Evolutionary conservation across 2,797 vertebrate species (phyloP).

Genomic region (Microtus agrestis): DNA sequence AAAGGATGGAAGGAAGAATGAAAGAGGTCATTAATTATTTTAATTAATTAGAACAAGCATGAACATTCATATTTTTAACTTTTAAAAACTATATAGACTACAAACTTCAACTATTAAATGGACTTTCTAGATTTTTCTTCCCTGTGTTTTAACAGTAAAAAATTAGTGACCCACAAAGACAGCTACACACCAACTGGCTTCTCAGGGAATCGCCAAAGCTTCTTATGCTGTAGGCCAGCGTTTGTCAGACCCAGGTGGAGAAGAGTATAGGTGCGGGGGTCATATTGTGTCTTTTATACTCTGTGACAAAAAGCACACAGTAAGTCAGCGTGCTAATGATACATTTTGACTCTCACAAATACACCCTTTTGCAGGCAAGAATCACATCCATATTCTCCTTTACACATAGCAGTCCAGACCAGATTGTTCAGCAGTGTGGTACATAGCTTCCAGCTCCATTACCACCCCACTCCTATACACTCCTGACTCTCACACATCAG

Average conservation of each 20-base stretch:
- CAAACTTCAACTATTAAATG: background rate
- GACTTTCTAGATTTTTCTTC: background rate
- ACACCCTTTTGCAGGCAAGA: background rate
- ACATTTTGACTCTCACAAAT: background rate
- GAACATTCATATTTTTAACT: slow-evolving; percentile 2
- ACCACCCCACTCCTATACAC: background rate
- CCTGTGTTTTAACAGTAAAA: background rate
- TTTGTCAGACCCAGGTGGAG: background rate
- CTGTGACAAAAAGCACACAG: background rate
- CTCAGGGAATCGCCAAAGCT: background rate
- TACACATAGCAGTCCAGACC: background rate
- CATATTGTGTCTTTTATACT: background rate
- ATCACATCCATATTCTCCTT: background rate
- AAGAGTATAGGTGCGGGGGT: background rate
- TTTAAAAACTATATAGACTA: background rate
- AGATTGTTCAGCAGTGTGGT: no score
- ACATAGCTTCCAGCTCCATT: background rate
- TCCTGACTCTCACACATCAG: background rate
- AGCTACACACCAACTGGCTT: background rate
- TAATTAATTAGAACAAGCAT: background rate
- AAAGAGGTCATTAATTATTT: background rate
- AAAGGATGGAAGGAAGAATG: no score
- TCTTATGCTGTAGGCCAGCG: background rate
- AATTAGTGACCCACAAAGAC: background rate
- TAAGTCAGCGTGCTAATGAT: background rate